Evolutionary conservation across 2,888 invertebrate genomes (phyloP), one percentile per base, ranked within the genome.

Genomic region (Lasioglossum leucozonium): DNA sequence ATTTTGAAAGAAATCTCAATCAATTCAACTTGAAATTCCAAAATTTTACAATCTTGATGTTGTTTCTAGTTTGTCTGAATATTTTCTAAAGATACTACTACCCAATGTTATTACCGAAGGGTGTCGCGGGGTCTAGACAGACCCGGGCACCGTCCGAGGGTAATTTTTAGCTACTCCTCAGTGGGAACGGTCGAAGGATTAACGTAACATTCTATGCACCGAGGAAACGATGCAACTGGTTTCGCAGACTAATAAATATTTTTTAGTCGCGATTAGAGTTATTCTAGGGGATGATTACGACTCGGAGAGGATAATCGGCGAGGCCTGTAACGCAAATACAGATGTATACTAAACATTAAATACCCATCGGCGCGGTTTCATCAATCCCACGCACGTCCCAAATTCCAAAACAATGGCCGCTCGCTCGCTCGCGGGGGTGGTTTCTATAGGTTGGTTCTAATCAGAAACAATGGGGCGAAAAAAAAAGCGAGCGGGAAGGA

Each of bases 401-500:
- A 72, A 72, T 47, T 72, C 30, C 47, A 18, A 47, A 69, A 55
- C 37, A 69, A 34, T 51, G 42, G 47, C n/a, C 40, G 34, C 51
- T 16, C n/a, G 34, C 51, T 16, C n/a, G 58, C 62, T 71, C 75
- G 47, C 81, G 71, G 71, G 47, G n/a, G 62, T 69, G 73, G 74
- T 58, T 74, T 44, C 55, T 44, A 26, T 47, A 71, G 47, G 47
- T 69, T 75, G 51, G 71, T 74, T 40, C 51, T 42, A 37, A 76
- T 83, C 51, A 40, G 51, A 71, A 78, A 74, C 84, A 84, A 83
- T 77, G 72, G 40, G 13, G 34, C 69, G 26, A n/a, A 37, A 22
- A n/a, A 37, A 22, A 73, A 74, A 44, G n/a, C 62, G 58, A 65
- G 34, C 34, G 34, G n/a, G 58, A 51, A 74, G 67, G 44, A 30